Conservation (phyloP, 2,888 invertebrate species). For the Ormyrus labotus region DNA sequence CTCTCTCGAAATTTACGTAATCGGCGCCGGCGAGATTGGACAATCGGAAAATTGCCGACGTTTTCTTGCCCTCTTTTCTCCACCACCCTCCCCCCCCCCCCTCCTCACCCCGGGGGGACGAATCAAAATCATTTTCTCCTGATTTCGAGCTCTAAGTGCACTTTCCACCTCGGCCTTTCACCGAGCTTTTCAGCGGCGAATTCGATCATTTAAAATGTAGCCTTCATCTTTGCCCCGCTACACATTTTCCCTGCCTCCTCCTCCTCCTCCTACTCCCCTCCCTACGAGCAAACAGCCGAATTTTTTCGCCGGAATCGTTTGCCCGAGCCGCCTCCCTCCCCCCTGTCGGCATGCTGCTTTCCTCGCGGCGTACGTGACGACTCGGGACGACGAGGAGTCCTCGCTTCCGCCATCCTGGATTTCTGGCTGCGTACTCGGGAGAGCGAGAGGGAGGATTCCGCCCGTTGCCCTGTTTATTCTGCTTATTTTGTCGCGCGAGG, state of each 20-base stretch:
- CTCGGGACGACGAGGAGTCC: slow-evolving; percentile 58
- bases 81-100: slow-evolving; percentile 10
- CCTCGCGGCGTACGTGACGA: slow-evolving; percentile 65
- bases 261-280: too few relatives aligned
- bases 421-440: background rate
- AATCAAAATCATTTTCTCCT: slow-evolving; percentile 49
- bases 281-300: too few relatives aligned
- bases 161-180: background rate
- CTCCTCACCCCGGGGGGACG: slow-evolving; percentile 2
- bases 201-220: background rate
- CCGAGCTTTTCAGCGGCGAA: background rate
- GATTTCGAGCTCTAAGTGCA: slow-evolving; percentile 8
- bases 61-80: slow-evolving; percentile 11
- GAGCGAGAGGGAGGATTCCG: background rate
- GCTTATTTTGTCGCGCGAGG: slow-evolving; percentile 72
- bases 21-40: slow-evolving; percentile 55
- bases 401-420: slow-evolving; percentile 59
- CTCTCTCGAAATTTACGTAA: slow-evolving; percentile 58
- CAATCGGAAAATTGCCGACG: slow-evolving; percentile 55
- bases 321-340: background rate
- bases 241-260: too few relatives aligned
- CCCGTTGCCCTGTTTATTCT: slow-evolving; percentile 68
- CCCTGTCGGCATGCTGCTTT: background rate
- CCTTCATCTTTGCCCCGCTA: slow-evolving; percentile 16
- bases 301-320: slow-evolving; percentile 34